These are phyloP conservation scores for Stegastes partitus DNA, from an alignment of 2,113 vertebrate genomes.

Conservation along the genomic window DNA sequence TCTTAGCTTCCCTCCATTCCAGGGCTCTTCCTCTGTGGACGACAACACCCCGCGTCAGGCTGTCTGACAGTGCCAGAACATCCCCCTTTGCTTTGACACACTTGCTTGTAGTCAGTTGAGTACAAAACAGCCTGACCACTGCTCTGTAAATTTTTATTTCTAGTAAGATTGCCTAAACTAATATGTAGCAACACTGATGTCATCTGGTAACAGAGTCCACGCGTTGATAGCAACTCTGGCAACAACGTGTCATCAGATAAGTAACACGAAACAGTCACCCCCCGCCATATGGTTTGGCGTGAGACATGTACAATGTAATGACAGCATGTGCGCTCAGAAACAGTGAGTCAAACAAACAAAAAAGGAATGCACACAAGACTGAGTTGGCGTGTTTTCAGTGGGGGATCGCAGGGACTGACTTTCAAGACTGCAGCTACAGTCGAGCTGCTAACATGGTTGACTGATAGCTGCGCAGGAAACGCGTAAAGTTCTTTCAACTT, in stretches of 20 bases:
- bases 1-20: conserved; percentile 81
- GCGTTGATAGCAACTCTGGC: neutral
- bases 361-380: conserved; percentile 16
- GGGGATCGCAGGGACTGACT: conserved; percentile 13
- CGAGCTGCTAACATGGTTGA: conserved; percentile 46
- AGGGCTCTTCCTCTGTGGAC: conserved; percentile 81
- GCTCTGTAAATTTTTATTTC: neutral
- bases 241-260: conserved; percentile 16
- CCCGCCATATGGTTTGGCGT: conserved; percentile 24
- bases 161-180: conserved; percentile 16
- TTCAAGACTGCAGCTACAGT: conserved; percentile 45
- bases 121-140: neutral
- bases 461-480: conserved; percentile 58
- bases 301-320: conserved; percentile 39
- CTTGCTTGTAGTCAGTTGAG: neutral
- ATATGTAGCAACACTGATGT: neutral
- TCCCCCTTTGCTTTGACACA: conserved; percentile 50
- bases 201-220: neutral
- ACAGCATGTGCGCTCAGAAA: conserved; percentile 34
- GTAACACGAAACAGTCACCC: conserved; percentile 24
- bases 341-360: conserved; percentile 42
- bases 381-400: conserved; percentile 15
- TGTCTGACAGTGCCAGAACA: conserved; percentile 75
- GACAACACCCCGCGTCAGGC: conserved; percentile 81
- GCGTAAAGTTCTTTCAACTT: conserved; percentile 65